phyloP scores from a whole-genome alignment of 2,797 vertebrate genomes.

The Anguilla obscura region DNA sequence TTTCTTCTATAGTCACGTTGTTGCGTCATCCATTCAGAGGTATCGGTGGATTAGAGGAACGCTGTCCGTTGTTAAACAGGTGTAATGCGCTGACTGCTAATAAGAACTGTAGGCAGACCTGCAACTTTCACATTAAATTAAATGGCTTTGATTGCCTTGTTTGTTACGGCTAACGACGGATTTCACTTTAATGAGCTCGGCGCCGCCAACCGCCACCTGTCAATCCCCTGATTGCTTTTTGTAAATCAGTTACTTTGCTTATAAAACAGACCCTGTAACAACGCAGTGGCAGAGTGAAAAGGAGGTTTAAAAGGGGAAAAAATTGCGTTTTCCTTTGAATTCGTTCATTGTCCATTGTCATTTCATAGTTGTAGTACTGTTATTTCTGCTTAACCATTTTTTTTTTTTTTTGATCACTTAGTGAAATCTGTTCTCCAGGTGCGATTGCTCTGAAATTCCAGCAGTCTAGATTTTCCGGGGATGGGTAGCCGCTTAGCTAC shows the following conservation, averaged over 20 bases:
- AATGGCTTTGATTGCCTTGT: neutral
- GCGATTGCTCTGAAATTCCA: constrained; percentile 64
- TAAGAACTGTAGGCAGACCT: neutral
- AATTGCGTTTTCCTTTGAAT: neutral
- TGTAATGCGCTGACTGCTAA: constrained; percentile 1
- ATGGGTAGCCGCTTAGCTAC: constrained; percentile 40
- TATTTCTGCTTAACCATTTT: constrained; percentile 47
- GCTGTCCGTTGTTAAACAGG: neutral
- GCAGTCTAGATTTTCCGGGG: constrained; percentile 49
- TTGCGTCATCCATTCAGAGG: neutral
- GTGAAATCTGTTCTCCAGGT: constrained; percentile 41
- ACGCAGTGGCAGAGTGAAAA: neutral
- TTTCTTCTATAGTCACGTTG: neutral
- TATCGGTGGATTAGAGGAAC: neutral
- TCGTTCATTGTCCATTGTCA: neutral
- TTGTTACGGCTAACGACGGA: neutral
- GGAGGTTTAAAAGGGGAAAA: neutral
- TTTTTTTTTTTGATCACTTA: constrained; percentile 43
- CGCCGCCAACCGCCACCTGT: neutral
- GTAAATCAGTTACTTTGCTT: constrained; percentile 5
- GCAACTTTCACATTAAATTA: constrained; percentile 1
- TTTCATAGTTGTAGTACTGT: constrained; percentile 37
- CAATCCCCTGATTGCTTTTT: neutral
- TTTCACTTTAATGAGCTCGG: constrained; percentile 1
- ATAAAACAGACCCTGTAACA: neutral